These are phyloP conservation scores for Saccostrea echinata DNA, from an alignment of 1,140 invertebrate species.

Conservation along the genomic window DNA sequence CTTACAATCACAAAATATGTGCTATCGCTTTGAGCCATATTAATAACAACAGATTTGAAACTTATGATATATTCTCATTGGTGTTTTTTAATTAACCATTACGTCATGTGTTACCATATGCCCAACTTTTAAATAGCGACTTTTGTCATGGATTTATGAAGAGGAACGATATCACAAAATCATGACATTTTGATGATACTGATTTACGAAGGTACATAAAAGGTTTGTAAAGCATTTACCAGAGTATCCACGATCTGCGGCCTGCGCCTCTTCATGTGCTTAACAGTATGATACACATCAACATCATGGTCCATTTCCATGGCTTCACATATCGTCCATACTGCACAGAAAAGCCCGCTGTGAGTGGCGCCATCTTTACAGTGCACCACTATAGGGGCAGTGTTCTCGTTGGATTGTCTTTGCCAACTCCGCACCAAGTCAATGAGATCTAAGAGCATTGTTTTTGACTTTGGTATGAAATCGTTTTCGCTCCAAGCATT, in stretches of 20 bases:
- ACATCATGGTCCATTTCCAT: conserved; percentile 71
- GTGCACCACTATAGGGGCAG: conserved; percentile 72
- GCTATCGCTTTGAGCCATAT: too few species aligned
- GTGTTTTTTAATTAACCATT: too few species aligned
- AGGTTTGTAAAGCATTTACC: conserved; percentile 64
- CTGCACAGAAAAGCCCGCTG: conserved; percentile 73
- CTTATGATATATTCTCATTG: too few species aligned
- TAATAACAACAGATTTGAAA: too few species aligned
- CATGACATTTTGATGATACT: too few species aligned
- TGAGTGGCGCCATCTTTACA: conserved; percentile 78
- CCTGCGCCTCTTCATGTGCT: conserved; percentile 74
- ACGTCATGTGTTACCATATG: too few species aligned
- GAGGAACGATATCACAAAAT: too few species aligned
- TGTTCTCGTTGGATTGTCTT: conserved; percentile 60
- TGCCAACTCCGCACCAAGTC: conserved; percentile 73
- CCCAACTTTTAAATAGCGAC: too few species aligned
- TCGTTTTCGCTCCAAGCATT: conserved; percentile 75
- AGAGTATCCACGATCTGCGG: conserved; percentile 73
- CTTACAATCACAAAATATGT: too few species aligned
- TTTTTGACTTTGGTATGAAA: conserved; percentile 72
- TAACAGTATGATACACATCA: conserved; percentile 77
- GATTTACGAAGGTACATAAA: too few species aligned
- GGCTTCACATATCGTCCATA: conserved; percentile 72
- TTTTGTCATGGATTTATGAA: too few species aligned
- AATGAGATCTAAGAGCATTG: conserved; percentile 72